Evolutionary conservation across 2,888 invertebrate genomes (phyloP), one percentile per base, ranked within the genome.

Genomic region (Tachina grossa): DNA sequence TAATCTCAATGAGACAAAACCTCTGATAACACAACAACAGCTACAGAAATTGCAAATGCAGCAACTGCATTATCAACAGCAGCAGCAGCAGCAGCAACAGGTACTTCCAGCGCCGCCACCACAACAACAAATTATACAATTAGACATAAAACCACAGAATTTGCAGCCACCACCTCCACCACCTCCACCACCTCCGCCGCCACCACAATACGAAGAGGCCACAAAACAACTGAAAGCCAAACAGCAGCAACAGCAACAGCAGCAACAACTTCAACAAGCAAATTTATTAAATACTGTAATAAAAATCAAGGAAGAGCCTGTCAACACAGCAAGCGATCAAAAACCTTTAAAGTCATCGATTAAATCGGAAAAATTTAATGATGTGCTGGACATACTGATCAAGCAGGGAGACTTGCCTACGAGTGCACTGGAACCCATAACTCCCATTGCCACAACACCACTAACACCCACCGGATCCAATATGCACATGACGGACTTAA

Each of bases 381-480:
- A 98, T 92, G 98, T 98, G 1, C 93, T 98, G 76, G 98, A 98
- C 91, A 98, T 98, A 88, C 94, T 98, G 14, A 98, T 98, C 61
- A 96, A 98, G 90, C 97, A 97, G 91, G 98, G 98, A 13, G 98
- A 98, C 90, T 92, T 98, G 80, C 97, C 98, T 1, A 96, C 97
- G 10, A 97, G 97, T 89, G 97, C 90, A 9, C 83, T 92, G 66
- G 92, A 92, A 63, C 89, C 92, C 14, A 91, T 94, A 85, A 94
- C 95, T 19, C 91, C 92, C 1, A 94, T 95, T 31, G 31, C 31
- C 43, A 93, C 92, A 87, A 87, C 91, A 89, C 84, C 91, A 90
- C 83, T 89, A 5, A 90, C 89, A 69, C 91, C 90, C 65, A 89
- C 84, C 87, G 91, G 85, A 80, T 89, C 71, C 87, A 90, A 87